A percentile compares a stretch with the other conserved stretches of the same genome.
Evolutionary conservation across 53 echinoderm and acorn worm genomes (phyloP).

Genomic region (Paelopatides confundens): DNA sequence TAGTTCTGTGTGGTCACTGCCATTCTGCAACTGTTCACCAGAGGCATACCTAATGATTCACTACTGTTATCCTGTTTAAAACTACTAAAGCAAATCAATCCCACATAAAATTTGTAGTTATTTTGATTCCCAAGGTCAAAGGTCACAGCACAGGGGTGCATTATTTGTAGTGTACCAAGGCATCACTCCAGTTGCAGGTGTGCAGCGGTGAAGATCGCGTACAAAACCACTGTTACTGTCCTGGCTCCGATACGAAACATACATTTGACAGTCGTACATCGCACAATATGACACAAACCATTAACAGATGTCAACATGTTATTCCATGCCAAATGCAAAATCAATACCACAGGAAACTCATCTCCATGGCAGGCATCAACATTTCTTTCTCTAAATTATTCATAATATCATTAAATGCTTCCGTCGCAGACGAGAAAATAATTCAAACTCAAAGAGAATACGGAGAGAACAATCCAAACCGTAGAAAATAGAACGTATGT

Average conservation of each 20-base stretch:
- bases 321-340: neutral
- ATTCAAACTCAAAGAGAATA: neutral
- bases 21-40: slow-evolving; percentile 61
- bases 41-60: slow-evolving; percentile 32
- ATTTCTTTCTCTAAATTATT: neutral
- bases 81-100: neutral
- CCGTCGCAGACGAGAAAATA: neutral
- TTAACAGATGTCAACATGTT: too few relatives aligned
- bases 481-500: too few relatives aligned
- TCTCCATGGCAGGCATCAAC: neutral
- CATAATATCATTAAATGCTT: neutral
- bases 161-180: too few relatives aligned
- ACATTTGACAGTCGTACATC: too few relatives aligned
- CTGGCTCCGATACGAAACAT: too few relatives aligned
- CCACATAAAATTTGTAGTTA: neutral
- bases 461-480: too few relatives aligned
- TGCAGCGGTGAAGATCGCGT: too few relatives aligned
- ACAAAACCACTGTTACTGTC: too few relatives aligned
- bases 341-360: neutral
- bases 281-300: too few relatives aligned
- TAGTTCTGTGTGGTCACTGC: slow-evolving; percentile 78
- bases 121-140: neutral
- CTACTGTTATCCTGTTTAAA: neutral
- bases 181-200: too few relatives aligned
- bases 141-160: neutral